A percentile compares a stretch with the other conserved stretches of the same genome.
phyloP scores from a whole-genome alignment of 2,797 vertebrate species.

The Lithobates sylvaticus region DNA sequence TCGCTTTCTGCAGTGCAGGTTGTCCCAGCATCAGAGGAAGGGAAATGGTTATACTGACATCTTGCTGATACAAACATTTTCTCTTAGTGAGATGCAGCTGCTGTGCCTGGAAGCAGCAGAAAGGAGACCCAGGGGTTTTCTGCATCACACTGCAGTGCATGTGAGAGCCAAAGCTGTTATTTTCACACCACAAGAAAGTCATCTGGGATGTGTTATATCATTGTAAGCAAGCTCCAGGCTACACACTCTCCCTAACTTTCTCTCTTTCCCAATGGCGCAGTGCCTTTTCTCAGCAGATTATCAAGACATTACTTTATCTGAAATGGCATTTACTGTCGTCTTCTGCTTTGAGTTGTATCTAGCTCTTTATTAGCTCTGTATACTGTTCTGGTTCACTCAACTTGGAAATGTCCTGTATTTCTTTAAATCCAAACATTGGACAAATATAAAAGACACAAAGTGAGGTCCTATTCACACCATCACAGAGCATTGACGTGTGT shows the following conservation, averaged over 20 bases:
- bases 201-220: constrained; percentile 22
- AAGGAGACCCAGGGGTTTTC: constrained; percentile 36
- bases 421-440: not conserved
- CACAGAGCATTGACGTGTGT: no score
- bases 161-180: constrained; percentile 29
- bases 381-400: not conserved
- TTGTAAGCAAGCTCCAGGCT: constrained; percentile 20
- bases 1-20: constrained; percentile 5
- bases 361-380: not conserved
- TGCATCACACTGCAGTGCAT: not conserved
- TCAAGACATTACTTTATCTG: constrained; percentile 11
- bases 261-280: not conserved
- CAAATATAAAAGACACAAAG: not conserved
- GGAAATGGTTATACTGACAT: constrained; percentile 34
- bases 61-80: constrained; percentile 47
- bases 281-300: constrained; percentile 18
- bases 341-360: not conserved
- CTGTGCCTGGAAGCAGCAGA: constrained; percentile 24
- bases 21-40: not conserved
- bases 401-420: not conserved
- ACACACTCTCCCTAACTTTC: constrained; percentile 10
- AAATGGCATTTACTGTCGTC: constrained; percentile 5
- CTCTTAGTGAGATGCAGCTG: constrained; percentile 58
- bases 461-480: no score
- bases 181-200: constrained; percentile 28